Base-by-base conservation (phyloP, 2,888 invertebrate species). In the Archips crataeganus region DNA sequence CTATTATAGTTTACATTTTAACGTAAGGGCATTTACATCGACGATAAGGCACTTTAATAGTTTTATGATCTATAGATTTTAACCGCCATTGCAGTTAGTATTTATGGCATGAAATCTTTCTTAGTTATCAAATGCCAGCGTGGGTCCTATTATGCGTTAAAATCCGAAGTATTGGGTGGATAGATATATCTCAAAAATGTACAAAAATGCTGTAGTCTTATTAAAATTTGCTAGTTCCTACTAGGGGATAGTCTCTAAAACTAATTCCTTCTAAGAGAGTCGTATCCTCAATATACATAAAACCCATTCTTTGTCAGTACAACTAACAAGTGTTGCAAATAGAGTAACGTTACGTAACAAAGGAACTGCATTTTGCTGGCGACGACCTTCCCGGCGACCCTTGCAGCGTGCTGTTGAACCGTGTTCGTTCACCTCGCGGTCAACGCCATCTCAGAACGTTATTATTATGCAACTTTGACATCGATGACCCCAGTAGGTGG, bases 381-480 rank as follows among this genome's bases (percentile, higher is more conserved):
- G 87, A 78, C 84, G 89, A 92, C 91, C 92, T 87, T 84, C 85
- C 84, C 75, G 81, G 75, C 81, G 82, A 84, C 83, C 86, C 79
- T 80, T 79, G 81, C 75, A 76, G 82, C 64, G 71, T 64, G 86
- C 81, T 80, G 82, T 85, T 89, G 87, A 90, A 90, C 87, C 82
- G 77, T 81, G 86, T 87, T 82, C 86, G 85, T 81, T 86, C 84
- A 90, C 87, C 90, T 85, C 85, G 83, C 85, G 85, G 85, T 87
- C 86, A 82, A 81, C 83, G 87, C 77, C 85, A 79, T 84, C 78
- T 77, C 75, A 65, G 79, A 49, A 13, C 81, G 80, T 82, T 81
- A 76, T 81, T 81, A 80, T 84, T 82, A 84, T 81, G 81, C 79
- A 84, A 84, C 71, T 65, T 11, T 57, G 39, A 71, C 60, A 60